phyloP scores from a whole-genome alignment of 2,797 vertebrate species.

The Ctenopoma kingsleyae region DNA sequence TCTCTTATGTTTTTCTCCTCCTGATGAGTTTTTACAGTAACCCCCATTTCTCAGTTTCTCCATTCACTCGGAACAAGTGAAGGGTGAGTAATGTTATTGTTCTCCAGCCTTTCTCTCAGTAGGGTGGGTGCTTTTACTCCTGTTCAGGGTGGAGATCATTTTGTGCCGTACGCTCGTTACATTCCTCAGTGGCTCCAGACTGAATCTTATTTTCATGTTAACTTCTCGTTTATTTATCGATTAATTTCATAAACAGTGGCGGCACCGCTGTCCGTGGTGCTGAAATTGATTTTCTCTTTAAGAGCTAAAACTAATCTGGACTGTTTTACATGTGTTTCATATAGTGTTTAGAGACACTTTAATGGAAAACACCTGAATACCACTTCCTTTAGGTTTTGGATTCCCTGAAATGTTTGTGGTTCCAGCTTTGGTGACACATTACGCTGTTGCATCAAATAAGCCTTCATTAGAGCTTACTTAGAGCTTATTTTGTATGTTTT shows the following conservation, averaged over 20 bases:
- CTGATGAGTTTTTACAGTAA: slow-evolving; percentile 45
- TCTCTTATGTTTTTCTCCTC: neutral
- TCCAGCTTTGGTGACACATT: neutral
- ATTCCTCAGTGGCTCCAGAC: neutral
- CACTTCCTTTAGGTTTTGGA: neutral
- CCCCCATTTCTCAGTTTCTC: slow-evolving; percentile 29
- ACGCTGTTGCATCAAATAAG: too few species aligned
- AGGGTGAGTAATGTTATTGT: slow-evolving; percentile 72
- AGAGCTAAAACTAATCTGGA: neutral
- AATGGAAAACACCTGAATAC: neutral
- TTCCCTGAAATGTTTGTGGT: neutral
- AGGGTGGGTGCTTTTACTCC: slow-evolving; percentile 29
- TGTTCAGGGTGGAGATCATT: neutral
- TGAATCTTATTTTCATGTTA: neutral
- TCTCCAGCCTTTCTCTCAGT: slow-evolving; percentile 47
- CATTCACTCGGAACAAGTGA: slow-evolving; percentile 47
- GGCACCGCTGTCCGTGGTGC: slow-evolving; percentile 77
- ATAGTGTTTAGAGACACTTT: neutral
- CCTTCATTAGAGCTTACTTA: too few species aligned
- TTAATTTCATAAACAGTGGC: slow-evolving; percentile 6
- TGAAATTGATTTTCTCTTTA: slow-evolving; percentile 59
- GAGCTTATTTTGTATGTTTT: neutral
- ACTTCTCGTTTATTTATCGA: neutral
- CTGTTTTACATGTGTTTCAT: neutral
- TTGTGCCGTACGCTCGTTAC: neutral